phyloP scores from a whole-genome alignment of 2,888 invertebrate species.

The Orthosia cruda region DNA sequence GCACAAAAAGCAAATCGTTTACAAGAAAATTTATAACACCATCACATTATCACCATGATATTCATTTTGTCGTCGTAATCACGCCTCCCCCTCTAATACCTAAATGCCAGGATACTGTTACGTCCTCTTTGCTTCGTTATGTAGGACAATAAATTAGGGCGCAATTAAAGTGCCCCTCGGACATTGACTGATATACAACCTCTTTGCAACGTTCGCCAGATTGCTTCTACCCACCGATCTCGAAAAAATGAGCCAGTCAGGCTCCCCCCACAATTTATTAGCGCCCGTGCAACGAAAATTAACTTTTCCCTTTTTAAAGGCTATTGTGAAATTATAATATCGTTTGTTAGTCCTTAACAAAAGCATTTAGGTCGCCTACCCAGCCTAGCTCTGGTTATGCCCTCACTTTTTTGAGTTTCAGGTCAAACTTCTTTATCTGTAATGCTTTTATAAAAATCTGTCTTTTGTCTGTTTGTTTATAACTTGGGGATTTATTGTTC shows the following conservation, averaged over 20 bases:
- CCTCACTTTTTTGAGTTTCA: conserved; percentile 37
- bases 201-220: conserved; percentile 79
- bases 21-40: conserved; percentile 28
- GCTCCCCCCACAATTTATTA: conserved; percentile 60
- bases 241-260: conserved; percentile 78
- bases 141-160: conserved; percentile 83
- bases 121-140: conserved; percentile 64
- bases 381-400: conserved; percentile 7
- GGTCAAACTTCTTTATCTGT: conserved; percentile 45
- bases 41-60: conserved; percentile 48
- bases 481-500: conserved; percentile 57
- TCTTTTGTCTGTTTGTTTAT: conserved; percentile 61
- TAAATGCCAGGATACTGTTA: conserved; percentile 68
- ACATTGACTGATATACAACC: conserved; percentile 90
- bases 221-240: conserved; percentile 77
- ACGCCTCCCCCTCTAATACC: conserved; percentile 54
- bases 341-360: conserved; percentile 46
- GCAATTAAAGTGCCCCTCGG: conserved; percentile 87
- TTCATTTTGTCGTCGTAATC: conserved; percentile 64
- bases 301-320: conserved; percentile 40
- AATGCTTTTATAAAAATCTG: conserved; percentile 59
- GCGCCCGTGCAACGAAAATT: conserved; percentile 47
- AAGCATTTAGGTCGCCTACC: conserved; percentile 52
- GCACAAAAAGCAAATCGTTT: conserved; percentile 40
- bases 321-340: conserved; percentile 55